Evolutionary conservation across 1,140 invertebrate genomes (phyloP).

Genomic region (Nomia melanderi): DNA sequence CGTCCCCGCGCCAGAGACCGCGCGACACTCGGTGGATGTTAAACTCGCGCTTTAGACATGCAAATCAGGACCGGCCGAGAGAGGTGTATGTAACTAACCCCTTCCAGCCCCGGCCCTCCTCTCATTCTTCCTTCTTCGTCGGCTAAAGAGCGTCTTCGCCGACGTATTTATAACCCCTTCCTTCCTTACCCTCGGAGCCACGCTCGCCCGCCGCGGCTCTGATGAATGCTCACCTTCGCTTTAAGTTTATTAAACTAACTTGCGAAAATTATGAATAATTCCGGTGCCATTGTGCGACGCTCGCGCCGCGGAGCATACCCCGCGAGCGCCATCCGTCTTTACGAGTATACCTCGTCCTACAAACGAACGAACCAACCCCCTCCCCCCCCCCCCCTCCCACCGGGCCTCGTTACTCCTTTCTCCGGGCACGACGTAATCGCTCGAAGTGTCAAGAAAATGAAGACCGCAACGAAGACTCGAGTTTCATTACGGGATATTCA

Average conservation of each 20-base stretch:
- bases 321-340: slow-evolving; percentile 38
- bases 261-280: slow-evolving; percentile 75
- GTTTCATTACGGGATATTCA: slow-evolving; percentile 9
- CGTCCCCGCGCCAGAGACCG: slow-evolving; percentile 13
- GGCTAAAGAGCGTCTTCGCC: slow-evolving; percentile 67
- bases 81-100: slow-evolving; percentile 70
- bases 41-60: slow-evolving; percentile 75
- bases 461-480: slow-evolving; percentile 13
- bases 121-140: slow-evolving; percentile 28
- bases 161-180: slow-evolving; percentile 77
- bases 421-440: slow-evolving; percentile 9
- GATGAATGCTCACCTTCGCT: slow-evolving; percentile 72
- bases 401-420: background rate
- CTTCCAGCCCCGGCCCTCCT: slow-evolving; percentile 39
- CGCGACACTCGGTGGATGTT: slow-evolving; percentile 51
- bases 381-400: background rate
- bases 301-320: slow-evolving; percentile 28
- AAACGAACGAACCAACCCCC: background rate
- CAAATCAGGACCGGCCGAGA: slow-evolving; percentile 68
- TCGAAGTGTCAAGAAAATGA: slow-evolving; percentile 24
- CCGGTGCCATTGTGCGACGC: slow-evolving; percentile 65
- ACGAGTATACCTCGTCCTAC: background rate
- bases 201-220: slow-evolving; percentile 58
- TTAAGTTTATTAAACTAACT: slow-evolving; percentile 74
- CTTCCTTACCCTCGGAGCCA: slow-evolving; percentile 63